phyloP scores from a whole-genome alignment of 2,113 vertebrate species.

The Nettapus auritus region DNA sequence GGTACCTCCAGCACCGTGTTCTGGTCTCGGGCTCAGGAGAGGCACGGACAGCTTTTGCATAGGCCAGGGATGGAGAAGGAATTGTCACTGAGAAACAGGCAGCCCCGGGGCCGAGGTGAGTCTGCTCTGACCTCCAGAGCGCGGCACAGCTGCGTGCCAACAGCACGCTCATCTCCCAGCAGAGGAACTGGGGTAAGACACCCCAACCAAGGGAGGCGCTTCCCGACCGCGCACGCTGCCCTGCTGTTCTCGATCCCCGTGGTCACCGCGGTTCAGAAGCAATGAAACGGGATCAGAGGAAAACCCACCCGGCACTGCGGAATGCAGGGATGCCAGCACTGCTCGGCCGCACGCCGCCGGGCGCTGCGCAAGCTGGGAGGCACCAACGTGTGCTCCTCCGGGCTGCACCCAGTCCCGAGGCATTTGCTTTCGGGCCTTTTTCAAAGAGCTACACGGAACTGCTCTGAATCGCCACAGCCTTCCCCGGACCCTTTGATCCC shows the following conservation, averaged over 20 bases:
- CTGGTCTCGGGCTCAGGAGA: neutral
- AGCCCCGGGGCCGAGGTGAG: too few species aligned
- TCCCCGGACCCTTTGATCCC: neutral
- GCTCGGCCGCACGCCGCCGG: neutral
- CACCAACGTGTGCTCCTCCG: neutral
- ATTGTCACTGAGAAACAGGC: neutral
- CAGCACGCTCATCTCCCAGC: neutral
- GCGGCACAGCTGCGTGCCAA: neutral
- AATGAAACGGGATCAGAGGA: neutral
- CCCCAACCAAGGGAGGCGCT: neutral
- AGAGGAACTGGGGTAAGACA: neutral
- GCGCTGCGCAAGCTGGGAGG: neutral
- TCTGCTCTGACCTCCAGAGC: neutral
- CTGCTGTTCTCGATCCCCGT: neutral
- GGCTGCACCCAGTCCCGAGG: accelerated
- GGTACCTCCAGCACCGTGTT: neutral
- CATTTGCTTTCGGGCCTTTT: neutral
- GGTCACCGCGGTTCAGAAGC: neutral
- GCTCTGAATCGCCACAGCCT: neutral
- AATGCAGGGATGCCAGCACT: neutral
- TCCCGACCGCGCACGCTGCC: too few species aligned
- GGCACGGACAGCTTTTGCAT: neutral
- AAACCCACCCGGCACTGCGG: neutral
- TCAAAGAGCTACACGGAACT: neutral
- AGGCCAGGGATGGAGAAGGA: neutral